Base-by-base conservation (phyloP, 2,888 invertebrate species). In the Elmis aenea region DNA sequence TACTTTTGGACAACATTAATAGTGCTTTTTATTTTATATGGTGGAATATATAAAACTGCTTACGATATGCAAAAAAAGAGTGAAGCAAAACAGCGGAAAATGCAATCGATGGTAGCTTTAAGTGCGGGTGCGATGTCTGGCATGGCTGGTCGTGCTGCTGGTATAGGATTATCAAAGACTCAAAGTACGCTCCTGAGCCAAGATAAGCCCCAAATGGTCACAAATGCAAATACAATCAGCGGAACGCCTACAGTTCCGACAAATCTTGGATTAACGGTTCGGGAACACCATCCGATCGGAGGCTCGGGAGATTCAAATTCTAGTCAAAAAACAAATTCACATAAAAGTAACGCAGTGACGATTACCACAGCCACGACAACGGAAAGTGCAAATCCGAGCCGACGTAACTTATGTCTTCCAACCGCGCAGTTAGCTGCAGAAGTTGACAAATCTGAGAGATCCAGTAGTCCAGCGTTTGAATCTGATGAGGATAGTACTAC, bases 1-100 rank as follows among this genome's bases (percentile, higher is more conserved):
- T 97, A 97, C 67, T 97, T 94, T 65, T 99, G 95, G 96, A 92
- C 88, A 24, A 99, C 99, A 0, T 72, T 99, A 16, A 82, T 94
- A 35, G 93, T 99, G 22, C 78, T 99, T 44, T 92, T 96, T 62
- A 83, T 92, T 38, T 75, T 99, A 5, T 99, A 99, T 65, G 92
- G 90, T 27, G 96, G 95, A 5, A 97, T 97, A 58, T 97, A 96
- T 67, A 90, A 91, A 64, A 95, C 94, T 21, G 97, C 96, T 3
- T 91, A 94, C 61, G 90, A 92, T 53, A 91, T 97, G 88, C 95
- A 96, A 65, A 90, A 91, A 64, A 93, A 94, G 62, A 92, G 95
- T 54, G 92, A 94, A 69, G 93, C 90, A 0, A 96, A 96, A 55
- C 92, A 95, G 60, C 79, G 91, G 15, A 93, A 95, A 68, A 89